Base-by-base conservation (phyloP, 1,140 invertebrate genomes). In the Drosophila navojoa region DNA sequence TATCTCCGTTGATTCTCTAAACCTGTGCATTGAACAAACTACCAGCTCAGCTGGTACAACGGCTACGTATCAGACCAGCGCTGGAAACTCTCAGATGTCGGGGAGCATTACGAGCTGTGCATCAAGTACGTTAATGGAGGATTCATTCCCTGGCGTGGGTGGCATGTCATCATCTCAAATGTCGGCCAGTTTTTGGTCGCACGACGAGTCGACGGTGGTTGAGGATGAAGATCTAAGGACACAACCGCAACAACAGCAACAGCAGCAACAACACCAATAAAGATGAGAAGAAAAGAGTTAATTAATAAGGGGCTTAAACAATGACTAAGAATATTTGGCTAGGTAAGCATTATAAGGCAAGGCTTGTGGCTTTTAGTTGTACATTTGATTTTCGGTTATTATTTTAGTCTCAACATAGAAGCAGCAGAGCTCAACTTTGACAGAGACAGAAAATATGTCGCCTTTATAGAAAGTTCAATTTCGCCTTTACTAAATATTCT, bases 41-140 rank as follows among this genome's bases (percentile, higher is more conserved):
- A 92, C 95, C 0, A 96, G 95, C 79, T 96, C 96, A 2, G 95
- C 95, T 13, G 96, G 95, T 0, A 96, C 96, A 0, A 94, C 96
- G 81, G 96, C 96, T 15, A 96, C 96, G n/a, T 96, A 96, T 82
- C 96, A 96, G 78, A 86, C 90, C 10, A 96, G 95, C 81, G 96
- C 96, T 91, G 95, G 95, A 0, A 96, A 97, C 81, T 96, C 96
- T 0, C 94, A 96, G 16, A 96, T 96, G 95, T 96, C 96, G 4
- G 95, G 95, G 15, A 96, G 96, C 92, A 94, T 96, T 44, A 96
- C 96, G 29, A 96, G 96, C 62, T 92, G 90, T 72, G 91, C 90
- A 15, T 92, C 91, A 25, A 92, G 90, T 58, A 92, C 91, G 15
- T 55, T 92, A 4, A 92, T 92, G 87, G 91, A 92, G 61, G 90